Conservation (phyloP, 2,797 vertebrate genomes). For the Steatocranus sp. region DNA sequence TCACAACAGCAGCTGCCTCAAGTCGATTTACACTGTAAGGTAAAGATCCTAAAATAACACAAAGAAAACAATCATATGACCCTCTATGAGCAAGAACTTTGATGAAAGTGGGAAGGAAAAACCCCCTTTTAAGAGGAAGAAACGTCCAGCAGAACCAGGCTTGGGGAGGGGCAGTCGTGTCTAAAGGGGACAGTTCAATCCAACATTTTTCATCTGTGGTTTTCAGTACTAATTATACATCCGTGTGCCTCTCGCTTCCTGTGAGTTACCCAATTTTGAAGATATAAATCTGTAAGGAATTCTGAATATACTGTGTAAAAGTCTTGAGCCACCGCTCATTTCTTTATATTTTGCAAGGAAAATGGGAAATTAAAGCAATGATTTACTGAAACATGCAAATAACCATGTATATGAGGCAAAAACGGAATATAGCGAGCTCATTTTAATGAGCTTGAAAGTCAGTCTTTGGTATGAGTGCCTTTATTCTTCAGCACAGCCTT, state of each 20-base stretch:
- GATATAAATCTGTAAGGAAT: neutral
- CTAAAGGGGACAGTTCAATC: neutral
- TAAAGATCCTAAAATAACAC: neutral
- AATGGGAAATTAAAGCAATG: neutral
- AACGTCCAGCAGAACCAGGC: neutral
- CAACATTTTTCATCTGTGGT: neutral
- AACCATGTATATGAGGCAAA: neutral
- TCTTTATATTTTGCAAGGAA: neutral
- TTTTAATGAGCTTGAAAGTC: neutral
- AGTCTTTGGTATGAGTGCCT: neutral
- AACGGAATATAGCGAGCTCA: neutral
- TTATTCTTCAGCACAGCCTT: neutral
- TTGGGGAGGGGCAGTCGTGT: neutral
- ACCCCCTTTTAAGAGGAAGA: neutral
- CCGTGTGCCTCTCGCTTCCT: accelerated
- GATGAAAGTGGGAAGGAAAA: neutral
- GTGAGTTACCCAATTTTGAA: neutral
- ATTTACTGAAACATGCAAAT: neutral
- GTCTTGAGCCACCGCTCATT: neutral
- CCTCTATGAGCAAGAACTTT: neutral
- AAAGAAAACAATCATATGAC: neutral
- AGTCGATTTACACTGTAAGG: neutral
- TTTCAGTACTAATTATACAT: neutral
- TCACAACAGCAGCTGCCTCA: neutral
- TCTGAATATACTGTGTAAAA: neutral